Evolutionary conservation across 2,888 invertebrate species (phyloP).

Genomic region (Macrostomum cliftonense): DNA sequence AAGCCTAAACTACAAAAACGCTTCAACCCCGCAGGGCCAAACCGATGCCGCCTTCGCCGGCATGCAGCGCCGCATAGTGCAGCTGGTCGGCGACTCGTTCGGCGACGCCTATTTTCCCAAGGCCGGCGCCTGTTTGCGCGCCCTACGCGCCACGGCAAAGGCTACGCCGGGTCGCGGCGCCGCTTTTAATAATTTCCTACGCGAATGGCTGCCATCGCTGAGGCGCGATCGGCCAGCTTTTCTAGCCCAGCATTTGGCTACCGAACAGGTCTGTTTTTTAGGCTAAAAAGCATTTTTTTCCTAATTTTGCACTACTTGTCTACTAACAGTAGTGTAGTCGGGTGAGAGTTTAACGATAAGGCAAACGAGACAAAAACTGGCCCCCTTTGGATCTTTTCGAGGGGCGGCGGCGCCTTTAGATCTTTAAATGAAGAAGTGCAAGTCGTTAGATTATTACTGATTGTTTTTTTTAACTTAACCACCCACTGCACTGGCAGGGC

Average conservation of each 20-base stretch:
- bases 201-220: neutral
- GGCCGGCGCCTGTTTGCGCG: conserved; percentile 32
- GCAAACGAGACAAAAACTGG: too few species aligned
- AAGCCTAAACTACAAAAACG: too few species aligned
- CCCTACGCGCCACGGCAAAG: conserved; percentile 22
- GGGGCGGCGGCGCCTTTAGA: too few species aligned
- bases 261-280: neutral
- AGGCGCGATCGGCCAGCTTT: neutral
- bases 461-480: too few species aligned
- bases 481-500: too few species aligned
- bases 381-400: too few species aligned
- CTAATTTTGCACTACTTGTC: too few species aligned
- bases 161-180: neutral
- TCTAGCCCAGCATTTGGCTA: conserved; percentile 2
- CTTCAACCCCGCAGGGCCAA: conserved; percentile 18
- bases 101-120: conserved; percentile 31
- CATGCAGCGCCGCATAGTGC: conserved; percentile 28
- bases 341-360: too few species aligned
- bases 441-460: too few species aligned
- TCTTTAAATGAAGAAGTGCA: too few species aligned
- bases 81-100: conserved; percentile 32
- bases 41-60: conserved; percentile 34
- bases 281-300: neutral
- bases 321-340: too few species aligned
- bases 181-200: conserved; percentile 3